Evolutionary conservation across 2,888 invertebrate genomes (phyloP).

Genomic region (Catocala nupta): DNA sequence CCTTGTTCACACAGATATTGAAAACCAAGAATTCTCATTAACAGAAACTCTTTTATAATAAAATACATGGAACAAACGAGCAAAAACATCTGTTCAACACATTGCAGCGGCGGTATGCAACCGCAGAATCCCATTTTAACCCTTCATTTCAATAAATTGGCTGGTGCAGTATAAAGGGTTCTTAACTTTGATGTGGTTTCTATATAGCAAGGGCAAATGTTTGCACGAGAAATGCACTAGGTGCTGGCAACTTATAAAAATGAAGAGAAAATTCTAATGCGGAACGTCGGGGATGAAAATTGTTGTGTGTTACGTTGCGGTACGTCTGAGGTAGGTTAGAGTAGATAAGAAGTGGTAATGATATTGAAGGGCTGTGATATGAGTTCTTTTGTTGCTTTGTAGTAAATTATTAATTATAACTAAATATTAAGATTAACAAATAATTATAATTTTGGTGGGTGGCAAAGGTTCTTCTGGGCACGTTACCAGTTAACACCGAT

Average conservation of each 20-base stretch:
- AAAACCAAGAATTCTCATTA: conserved; percentile 29
- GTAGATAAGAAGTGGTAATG: not conserved
- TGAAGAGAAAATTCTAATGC: conserved; percentile 35
- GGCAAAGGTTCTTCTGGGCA: too few relatives aligned
- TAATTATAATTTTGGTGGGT: too few relatives aligned
- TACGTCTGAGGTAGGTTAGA: not conserved
- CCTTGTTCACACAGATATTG: conserved; percentile 6
- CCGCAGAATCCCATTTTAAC: conserved; percentile 64
- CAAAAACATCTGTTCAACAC: conserved; percentile 45
- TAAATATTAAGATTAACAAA: too few relatives aligned
- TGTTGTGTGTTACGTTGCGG: conserved; percentile 11
- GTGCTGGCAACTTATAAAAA: conserved; percentile 43
- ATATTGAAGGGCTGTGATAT: not conserved
- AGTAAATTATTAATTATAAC: too few relatives aligned
- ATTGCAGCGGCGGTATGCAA: conserved; percentile 44
- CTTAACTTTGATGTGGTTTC: conserved; percentile 55
- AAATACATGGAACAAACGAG: conserved; percentile 34
- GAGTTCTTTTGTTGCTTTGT: not conserved
- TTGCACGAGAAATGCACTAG: conserved; percentile 38
- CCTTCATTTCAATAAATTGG: conserved; percentile 70
- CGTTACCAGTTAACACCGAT: too few relatives aligned
- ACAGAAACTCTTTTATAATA: conserved; percentile 31
- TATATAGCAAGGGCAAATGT: conserved; percentile 44
- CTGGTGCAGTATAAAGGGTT: conserved; percentile 34
- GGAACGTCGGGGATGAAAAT: conserved; percentile 14